These are phyloP conservation scores for Psettodes erumei DNA, from an alignment of 2,113 vertebrate species.

Conservation along the genomic window DNA sequence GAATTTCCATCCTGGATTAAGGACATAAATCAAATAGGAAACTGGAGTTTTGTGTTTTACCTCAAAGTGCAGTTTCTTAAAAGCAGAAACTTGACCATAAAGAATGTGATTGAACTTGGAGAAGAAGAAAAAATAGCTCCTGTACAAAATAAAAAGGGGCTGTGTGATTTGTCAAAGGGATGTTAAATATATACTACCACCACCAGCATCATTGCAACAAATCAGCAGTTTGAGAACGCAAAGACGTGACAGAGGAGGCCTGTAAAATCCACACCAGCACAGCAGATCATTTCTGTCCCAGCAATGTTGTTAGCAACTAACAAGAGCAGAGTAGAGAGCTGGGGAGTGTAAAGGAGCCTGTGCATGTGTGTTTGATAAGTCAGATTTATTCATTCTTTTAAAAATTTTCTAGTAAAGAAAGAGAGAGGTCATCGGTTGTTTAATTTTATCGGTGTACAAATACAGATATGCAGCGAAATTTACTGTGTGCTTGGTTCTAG, in stretches of 20 bases:
- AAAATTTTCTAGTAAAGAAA: neutral
- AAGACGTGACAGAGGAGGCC: conserved; percentile 22
- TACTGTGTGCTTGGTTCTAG: conserved; percentile 17
- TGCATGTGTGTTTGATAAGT: neutral
- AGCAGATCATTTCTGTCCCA: conserved; percentile 33
- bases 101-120: conserved; percentile 2
- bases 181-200: conserved; percentile 41
- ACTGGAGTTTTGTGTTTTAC: conserved; percentile 19
- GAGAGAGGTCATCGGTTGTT: neutral
- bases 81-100: conserved; percentile 23
- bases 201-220: conserved; percentile 21
- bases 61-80: conserved; percentile 15
- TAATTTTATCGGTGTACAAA: neutral
- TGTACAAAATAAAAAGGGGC: neutral
- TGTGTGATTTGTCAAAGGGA: neutral
- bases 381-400: neutral
- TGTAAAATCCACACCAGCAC: conserved; percentile 43
- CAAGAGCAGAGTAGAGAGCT: conserved; percentile 7
- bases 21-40: conserved; percentile 44
- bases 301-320: neutral
- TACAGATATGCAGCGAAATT: neutral
- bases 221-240: conserved; percentile 32
- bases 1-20: conserved; percentile 46
- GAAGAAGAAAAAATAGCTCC: neutral
- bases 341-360: neutral